Evolutionary conservation across 30 jellyfish, hydroid and myxozoan genomes (phyloP).

Genomic region (Aurelia aurita complex sp. Pacific): DNA sequence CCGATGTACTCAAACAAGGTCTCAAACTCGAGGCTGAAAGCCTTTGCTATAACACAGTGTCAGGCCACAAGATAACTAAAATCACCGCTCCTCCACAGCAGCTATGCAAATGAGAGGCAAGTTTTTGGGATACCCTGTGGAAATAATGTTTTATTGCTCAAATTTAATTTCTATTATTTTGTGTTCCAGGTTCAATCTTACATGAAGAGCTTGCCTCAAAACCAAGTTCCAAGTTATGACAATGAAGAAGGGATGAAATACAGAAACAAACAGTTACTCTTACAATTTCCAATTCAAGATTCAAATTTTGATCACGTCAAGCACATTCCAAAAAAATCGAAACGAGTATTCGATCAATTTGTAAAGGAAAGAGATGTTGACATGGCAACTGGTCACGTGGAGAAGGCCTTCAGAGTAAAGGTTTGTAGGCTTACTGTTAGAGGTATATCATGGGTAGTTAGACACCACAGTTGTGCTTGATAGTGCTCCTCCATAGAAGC

Average conservation of each 20-base stretch:
- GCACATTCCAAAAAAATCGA: slow-evolving; percentile 65
- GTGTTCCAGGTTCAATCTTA: slow-evolving; percentile 67
- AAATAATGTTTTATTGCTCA: too few relatives aligned
- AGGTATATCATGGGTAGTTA: too few relatives aligned
- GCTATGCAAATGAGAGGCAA: too few relatives aligned
- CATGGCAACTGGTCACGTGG: slow-evolving; percentile 93
- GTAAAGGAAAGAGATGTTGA: slow-evolving; percentile 70
- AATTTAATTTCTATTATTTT: neutral
- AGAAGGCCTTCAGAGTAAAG: slow-evolving; percentile 80
- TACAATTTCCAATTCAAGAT: slow-evolving; percentile 96
- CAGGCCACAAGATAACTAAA: too few relatives aligned
- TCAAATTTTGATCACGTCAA: slow-evolving; percentile 71
- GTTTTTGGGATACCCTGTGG: too few relatives aligned
- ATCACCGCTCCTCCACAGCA: too few relatives aligned
- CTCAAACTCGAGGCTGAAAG: too few relatives aligned
- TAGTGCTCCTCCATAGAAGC: too few relatives aligned
- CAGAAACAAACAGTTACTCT: slow-evolving; percentile 87
- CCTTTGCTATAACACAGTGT: too few relatives aligned
- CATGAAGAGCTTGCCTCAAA: slow-evolving; percentile 73
- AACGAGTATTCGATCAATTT: slow-evolving; percentile 68
- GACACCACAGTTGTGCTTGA: too few relatives aligned
- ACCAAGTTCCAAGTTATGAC: slow-evolving; percentile 82
- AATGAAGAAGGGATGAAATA: slow-evolving; percentile 90
- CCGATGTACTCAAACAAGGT: too few relatives aligned
- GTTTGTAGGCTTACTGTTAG: neutral